phyloP scores from a whole-genome alignment of 2,797 vertebrate species.

The Ctenochaetus hawaiiensis region DNA sequence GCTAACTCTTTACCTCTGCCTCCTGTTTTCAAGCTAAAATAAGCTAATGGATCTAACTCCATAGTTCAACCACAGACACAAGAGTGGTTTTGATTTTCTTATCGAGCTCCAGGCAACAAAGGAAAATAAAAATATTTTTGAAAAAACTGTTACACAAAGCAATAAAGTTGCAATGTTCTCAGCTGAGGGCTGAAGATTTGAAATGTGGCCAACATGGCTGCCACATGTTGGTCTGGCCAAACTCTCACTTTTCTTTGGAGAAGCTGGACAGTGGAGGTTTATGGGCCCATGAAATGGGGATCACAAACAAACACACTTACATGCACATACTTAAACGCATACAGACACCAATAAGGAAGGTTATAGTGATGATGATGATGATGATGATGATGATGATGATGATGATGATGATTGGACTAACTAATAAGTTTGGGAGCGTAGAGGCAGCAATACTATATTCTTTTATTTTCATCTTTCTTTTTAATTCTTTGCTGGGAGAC shows the following conservation, averaged over 20 bases:
- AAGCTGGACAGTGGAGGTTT: not conserved
- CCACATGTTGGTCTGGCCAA: slow-evolving; percentile 28
- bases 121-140: too few relatives aligned
- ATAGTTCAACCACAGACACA: not conserved
- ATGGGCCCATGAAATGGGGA: slow-evolving; percentile 4
- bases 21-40: not conserved
- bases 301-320: slow-evolving; percentile 8
- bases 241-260: slow-evolving; percentile 23
- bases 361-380: slow-evolving; percentile 47
- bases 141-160: too few relatives aligned
- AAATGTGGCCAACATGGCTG: slow-evolving; percentile 13
- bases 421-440: slow-evolving; percentile 59
- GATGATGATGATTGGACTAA: slow-evolving; percentile 64
- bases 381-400: slow-evolving; percentile 29
- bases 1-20: not conserved
- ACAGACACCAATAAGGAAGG: slow-evolving; percentile 41
- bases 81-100: not conserved
- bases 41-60: not conserved
- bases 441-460: slow-evolving; percentile 40
- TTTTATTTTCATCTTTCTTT: slow-evolving; percentile 50
- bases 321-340: slow-evolving; percentile 3
- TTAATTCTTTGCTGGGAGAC: slow-evolving; percentile 64
- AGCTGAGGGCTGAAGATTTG: too few relatives aligned
- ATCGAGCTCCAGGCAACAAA: not conserved
- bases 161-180: too few relatives aligned